Evolutionary conservation across 2,113 vertebrate genomes (phyloP).

Genomic region (Gallinago undulata): DNA sequence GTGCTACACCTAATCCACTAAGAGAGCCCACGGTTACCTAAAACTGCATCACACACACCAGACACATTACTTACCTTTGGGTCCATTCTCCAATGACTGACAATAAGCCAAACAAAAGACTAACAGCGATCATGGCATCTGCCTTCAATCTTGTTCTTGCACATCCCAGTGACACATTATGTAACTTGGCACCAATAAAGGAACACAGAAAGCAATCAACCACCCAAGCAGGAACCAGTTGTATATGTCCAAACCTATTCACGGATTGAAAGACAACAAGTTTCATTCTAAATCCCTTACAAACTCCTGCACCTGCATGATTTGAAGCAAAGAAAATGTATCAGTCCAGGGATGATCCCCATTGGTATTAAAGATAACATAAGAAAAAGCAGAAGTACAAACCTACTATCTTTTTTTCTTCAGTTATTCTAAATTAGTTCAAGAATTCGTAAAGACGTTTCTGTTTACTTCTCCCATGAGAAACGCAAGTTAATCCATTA

Average conservation of each 20-base stretch:
- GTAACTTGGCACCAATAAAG: constrained; percentile 4
- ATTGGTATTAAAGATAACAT: background rate
- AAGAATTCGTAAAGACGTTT: background rate
- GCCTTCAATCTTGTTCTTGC: background rate
- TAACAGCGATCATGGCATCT: background rate
- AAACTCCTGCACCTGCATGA: background rate
- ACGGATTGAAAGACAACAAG: background rate
- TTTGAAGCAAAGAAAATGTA: background rate
- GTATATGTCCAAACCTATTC: background rate
- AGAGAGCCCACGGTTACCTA: background rate
- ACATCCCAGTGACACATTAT: background rate
- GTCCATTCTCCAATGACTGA: background rate
- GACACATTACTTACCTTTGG: background rate
- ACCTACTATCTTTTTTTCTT: background rate
- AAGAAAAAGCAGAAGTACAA: background rate
- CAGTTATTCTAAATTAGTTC: background rate
- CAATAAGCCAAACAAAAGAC: background rate
- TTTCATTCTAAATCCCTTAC: background rate
- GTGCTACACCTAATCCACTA: background rate
- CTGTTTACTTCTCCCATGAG: background rate
- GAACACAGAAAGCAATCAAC: constrained; percentile 24
- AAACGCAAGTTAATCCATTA: background rate
- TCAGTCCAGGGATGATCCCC: background rate
- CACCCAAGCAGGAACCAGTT: background rate
- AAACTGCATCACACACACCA: background rate